Evolutionary conservation across 2,113 vertebrate genomes (phyloP).

Genomic region (Rhodinocichla rosea): DNA sequence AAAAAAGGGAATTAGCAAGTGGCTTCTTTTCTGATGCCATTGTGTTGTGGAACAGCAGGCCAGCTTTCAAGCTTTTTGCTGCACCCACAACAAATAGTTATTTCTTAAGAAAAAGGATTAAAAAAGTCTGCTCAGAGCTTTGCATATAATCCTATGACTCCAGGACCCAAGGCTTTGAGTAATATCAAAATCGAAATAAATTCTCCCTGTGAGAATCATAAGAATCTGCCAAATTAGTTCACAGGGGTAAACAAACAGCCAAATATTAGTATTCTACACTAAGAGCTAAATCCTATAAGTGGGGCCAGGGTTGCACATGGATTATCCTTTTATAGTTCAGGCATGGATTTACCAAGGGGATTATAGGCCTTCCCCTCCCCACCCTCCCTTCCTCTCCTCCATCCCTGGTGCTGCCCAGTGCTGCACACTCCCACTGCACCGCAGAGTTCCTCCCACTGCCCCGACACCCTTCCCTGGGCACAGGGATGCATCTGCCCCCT

Average conservation of each 20-base stretch:
- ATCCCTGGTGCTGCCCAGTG: background rate
- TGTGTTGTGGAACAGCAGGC: constrained; percentile 53
- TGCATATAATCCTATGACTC: constrained; percentile 62
- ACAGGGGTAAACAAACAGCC: constrained; percentile 67
- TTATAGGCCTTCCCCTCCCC: constrained; percentile 51
- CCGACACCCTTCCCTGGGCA: rapidly evolving
- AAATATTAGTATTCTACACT: constrained; percentile 67
- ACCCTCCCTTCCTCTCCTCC: background rate
- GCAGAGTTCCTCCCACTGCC: rapidly evolving
- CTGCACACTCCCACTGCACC: background rate
- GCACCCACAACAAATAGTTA: constrained; percentile 53
- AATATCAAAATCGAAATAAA: constrained; percentile 68
- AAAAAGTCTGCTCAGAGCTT: constrained; percentile 61
- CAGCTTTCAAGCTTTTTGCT: constrained; percentile 53
- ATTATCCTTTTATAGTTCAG: constrained; percentile 69
- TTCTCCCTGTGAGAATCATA: constrained; percentile 62
- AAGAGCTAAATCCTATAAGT: constrained; percentile 66
- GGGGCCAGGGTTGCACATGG: constrained; percentile 64
- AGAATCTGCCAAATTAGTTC: constrained; percentile 66
- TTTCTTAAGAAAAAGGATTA: constrained; percentile 64
- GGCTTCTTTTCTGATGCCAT: constrained; percentile 40
- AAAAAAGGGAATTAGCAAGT: background rate
- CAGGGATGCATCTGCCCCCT: background rate
- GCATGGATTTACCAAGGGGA: constrained; percentile 65
- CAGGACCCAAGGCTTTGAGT: constrained; percentile 63